phyloP scores from a whole-genome alignment of 2,113 vertebrate species.

The Xiphorhynchus elegans region DNA sequence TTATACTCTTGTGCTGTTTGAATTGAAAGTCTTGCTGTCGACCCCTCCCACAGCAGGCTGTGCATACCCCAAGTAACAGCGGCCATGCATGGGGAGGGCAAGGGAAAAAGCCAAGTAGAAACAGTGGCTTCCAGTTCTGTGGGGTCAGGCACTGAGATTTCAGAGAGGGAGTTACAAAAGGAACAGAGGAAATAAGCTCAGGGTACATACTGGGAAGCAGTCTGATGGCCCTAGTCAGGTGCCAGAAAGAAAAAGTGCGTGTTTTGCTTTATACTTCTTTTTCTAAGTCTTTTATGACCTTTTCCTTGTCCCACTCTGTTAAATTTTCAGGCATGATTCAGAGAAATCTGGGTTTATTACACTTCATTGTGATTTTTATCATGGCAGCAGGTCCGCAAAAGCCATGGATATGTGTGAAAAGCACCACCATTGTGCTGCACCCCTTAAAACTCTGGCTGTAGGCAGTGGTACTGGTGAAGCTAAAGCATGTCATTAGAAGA shows the following conservation, averaged over 20 bases:
- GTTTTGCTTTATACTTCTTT: neutral
- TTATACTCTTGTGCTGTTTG: neutral
- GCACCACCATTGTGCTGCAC: neutral
- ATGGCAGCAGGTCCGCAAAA: neutral
- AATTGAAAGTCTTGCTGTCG: neutral
- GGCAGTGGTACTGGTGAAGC: neutral
- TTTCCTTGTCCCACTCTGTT: neutral
- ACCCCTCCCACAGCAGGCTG: neutral
- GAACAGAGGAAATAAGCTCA: neutral
- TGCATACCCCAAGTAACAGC: neutral
- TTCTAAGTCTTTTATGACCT: neutral
- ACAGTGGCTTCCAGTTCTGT: accelerated
- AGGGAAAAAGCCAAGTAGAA: neutral
- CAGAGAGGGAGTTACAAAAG: neutral
- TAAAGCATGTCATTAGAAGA: neutral
- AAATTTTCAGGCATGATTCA: neutral
- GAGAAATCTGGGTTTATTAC: neutral
- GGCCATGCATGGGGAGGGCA: accelerated
- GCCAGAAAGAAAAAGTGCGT: neutral
- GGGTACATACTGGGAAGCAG: neutral
- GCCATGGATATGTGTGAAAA: accelerated
- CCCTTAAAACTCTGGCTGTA: neutral
- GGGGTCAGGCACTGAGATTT: neutral
- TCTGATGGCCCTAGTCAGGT: neutral
- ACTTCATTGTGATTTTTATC: neutral